Evolutionary conservation across 2,113 vertebrate species (phyloP).

Genomic region (Hippoglossus stenolepis): DNA sequence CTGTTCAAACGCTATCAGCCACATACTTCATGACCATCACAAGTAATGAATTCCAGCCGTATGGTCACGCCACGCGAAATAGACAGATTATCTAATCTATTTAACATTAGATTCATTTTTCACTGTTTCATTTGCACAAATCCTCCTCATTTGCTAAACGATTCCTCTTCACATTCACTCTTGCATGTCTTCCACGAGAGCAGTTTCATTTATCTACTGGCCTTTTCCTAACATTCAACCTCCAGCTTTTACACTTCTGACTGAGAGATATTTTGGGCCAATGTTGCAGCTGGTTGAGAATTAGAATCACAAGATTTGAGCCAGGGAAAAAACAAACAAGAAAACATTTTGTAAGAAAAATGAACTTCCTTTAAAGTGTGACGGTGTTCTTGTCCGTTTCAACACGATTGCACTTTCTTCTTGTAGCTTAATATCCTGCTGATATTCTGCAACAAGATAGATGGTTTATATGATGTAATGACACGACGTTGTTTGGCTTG

Average conservation of each 20-base stretch:
- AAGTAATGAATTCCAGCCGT: background rate
- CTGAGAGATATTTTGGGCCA: constrained; percentile 7
- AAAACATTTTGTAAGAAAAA: constrained; percentile 13
- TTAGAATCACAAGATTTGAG: constrained; percentile 65
- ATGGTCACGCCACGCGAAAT: background rate
- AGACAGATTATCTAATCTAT: background rate
- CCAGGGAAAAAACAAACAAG: constrained; percentile 2
- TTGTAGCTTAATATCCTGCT: background rate
- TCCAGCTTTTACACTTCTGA: background rate
- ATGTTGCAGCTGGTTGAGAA: constrained; percentile 43
- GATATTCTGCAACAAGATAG: constrained; percentile 39
- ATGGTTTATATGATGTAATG: background rate
- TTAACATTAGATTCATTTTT: no score
- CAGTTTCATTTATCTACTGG: background rate
- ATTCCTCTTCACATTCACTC: background rate
- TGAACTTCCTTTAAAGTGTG: constrained; percentile 49
- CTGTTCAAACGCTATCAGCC: background rate
- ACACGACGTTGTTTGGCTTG: background rate
- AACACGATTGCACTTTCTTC: background rate
- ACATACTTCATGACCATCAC: background rate
- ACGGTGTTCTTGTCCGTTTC: background rate
- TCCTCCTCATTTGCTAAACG: no score
- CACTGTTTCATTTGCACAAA: no score
- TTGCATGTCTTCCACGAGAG: background rate
- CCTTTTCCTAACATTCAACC: background rate